phyloP scores from a whole-genome alignment of 2,888 invertebrate species.

The Sarcophaga variegata region DNA sequence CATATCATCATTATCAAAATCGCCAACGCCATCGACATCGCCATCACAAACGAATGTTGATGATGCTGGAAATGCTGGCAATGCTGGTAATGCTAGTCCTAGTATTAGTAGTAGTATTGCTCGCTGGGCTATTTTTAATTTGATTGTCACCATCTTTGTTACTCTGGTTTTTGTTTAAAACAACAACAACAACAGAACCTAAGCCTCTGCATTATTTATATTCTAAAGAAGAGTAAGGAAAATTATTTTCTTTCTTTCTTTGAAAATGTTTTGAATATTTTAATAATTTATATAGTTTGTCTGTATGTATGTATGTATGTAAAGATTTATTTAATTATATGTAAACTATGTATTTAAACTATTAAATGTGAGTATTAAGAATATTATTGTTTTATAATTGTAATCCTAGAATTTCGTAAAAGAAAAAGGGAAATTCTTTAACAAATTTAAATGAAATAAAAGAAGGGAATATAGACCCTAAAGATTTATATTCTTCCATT shows the following conservation, averaged over 20 bases:
- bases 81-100: background rate
- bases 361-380: slow-evolving; percentile 33
- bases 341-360: slow-evolving; percentile 10
- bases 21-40: background rate
- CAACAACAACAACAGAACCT: background rate
- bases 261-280: background rate
- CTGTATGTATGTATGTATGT: slow-evolving; percentile 9
- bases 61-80: background rate
- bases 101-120: background rate
- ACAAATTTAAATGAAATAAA: too few relatives aligned
- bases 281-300: background rate
- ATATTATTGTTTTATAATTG: background rate
- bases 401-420: too few relatives aligned
- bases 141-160: slow-evolving; percentile 41
- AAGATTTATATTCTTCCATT: too few relatives aligned
- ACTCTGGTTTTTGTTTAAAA: slow-evolving; percentile 43
- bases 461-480: too few relatives aligned
- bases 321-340: background rate
- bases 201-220: background rate
- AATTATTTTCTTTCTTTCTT: background rate
- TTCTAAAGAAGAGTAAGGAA: background rate
- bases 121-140: slow-evolving; percentile 36
- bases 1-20: background rate
- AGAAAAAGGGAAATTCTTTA: too few relatives aligned
- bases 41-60: slow-evolving; percentile 4